phyloP scores from a whole-genome alignment of 2,888 invertebrate genomes.

The Eristalinus sepulchralis region DNA sequence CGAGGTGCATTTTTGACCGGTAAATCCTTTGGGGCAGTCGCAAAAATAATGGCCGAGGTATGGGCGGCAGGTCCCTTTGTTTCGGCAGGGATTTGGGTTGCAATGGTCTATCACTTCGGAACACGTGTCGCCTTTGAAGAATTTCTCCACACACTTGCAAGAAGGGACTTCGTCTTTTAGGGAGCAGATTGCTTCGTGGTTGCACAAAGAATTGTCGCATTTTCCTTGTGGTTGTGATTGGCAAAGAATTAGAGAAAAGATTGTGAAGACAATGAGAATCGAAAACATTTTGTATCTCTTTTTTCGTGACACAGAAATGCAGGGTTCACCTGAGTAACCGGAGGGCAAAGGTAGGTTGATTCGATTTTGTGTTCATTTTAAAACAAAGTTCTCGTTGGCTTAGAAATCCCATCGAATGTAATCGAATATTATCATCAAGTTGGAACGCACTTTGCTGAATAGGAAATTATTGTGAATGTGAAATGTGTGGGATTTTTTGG shows the following conservation, averaged over 20 bases:
- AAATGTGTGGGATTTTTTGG: too few relatives aligned
- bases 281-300: neutral
- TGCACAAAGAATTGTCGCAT: constrained; percentile 68
- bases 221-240: neutral
- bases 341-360: neutral
- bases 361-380: neutral
- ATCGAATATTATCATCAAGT: too few relatives aligned
- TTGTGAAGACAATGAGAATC: neutral
- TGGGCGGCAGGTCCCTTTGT: constrained; percentile 67
- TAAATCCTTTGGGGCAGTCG: constrained; percentile 43
- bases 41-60: constrained; percentile 72
- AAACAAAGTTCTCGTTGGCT: neutral
- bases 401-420: too few relatives aligned
- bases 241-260: neutral
- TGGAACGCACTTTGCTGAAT: too few relatives aligned
- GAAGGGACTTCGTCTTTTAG: constrained; percentile 13
- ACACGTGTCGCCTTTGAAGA: constrained; percentile 69
- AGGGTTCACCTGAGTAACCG: neutral
- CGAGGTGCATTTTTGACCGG: constrained; percentile 67
- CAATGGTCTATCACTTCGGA: constrained; percentile 63
- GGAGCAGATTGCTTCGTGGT: constrained; percentile 71
- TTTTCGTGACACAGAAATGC: neutral
- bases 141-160: constrained; percentile 71
- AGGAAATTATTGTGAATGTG: too few relatives aligned
- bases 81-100: constrained; percentile 68